Percentiles rank a stretch among this genome's conserved stretches.
Evolutionary conservation across 2,113 vertebrate genomes (phyloP).

Genomic region (Calyptommatus sinebrachiatus): DNA sequence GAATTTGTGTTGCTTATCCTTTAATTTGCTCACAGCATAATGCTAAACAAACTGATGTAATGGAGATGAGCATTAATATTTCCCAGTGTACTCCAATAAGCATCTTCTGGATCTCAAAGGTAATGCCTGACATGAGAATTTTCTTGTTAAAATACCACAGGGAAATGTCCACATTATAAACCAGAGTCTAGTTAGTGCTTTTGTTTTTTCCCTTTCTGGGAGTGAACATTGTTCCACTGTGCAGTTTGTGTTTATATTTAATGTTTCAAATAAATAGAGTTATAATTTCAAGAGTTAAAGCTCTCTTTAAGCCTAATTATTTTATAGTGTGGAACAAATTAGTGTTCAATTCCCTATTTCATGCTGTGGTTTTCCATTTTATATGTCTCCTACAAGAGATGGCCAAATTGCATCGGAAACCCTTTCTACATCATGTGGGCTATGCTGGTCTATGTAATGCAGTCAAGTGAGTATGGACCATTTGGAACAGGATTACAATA

Average conservation of each 20-base stretch:
- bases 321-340: not conserved
- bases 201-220: not conserved
- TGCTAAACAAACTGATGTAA: constrained; percentile 5
- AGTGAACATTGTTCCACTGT: not conserved
- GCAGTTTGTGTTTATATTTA: not conserved
- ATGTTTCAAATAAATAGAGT: not conserved
- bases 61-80: not conserved
- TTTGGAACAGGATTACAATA: too few species aligned
- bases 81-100: not conserved
- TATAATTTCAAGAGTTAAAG: not conserved
- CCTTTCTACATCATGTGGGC: not conserved
- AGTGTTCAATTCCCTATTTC: not conserved
- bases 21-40: constrained; percentile 9
- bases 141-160: not conserved
- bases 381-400: not conserved
- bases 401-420: not conserved
- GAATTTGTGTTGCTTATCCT: not conserved
- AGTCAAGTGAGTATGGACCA: not conserved
- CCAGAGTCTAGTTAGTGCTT: not conserved
- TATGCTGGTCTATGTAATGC: not conserved
- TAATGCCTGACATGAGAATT: not conserved
- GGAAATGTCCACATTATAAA: not conserved
- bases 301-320: not conserved
- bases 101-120: not conserved
- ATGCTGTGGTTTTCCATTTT: not conserved